These are phyloP conservation scores for Himalopsyche anomala DNA, from an alignment of 2,888 invertebrate species.

Conservation along the genomic window DNA sequence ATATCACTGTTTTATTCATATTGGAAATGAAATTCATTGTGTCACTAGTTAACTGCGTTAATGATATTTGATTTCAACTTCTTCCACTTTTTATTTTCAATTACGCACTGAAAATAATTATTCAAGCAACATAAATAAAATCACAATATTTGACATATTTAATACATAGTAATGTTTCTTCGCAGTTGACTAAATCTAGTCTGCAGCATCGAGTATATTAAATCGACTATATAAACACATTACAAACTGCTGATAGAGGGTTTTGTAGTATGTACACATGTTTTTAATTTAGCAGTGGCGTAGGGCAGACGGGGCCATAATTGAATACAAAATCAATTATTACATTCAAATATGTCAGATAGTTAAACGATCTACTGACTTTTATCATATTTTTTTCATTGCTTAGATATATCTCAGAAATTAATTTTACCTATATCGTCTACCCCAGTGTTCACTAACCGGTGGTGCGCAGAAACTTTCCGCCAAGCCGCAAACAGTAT, in stretches of 20 bases:
- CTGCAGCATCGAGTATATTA: conserved; percentile 44
- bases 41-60: neutral
- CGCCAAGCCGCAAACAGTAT: too few relatives aligned
- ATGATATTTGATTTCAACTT: neutral
- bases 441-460: too few relatives aligned
- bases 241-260: neutral
- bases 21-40: neutral
- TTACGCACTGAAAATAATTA: neutral
- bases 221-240: conserved; percentile 19
- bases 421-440: too few relatives aligned
- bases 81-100: neutral
- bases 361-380: too few relatives aligned
- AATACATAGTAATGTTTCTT: neutral
- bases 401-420: too few relatives aligned
- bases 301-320: neutral
- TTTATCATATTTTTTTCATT: too few relatives aligned
- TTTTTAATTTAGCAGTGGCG: neutral
- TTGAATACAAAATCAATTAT: neutral
- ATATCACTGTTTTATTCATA: conserved; percentile 39
- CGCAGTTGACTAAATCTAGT: conserved; percentile 12
- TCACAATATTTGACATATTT: neutral
- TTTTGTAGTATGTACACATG: conserved; percentile 4
- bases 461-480: too few relatives aligned
- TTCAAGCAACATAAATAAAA: neutral
- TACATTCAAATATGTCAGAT: too few relatives aligned